Evolutionary conservation across 2,113 vertebrate genomes (phyloP), one percentile per base, ranked within the genome.

Genomic region (Paratilapia polleni): DNA sequence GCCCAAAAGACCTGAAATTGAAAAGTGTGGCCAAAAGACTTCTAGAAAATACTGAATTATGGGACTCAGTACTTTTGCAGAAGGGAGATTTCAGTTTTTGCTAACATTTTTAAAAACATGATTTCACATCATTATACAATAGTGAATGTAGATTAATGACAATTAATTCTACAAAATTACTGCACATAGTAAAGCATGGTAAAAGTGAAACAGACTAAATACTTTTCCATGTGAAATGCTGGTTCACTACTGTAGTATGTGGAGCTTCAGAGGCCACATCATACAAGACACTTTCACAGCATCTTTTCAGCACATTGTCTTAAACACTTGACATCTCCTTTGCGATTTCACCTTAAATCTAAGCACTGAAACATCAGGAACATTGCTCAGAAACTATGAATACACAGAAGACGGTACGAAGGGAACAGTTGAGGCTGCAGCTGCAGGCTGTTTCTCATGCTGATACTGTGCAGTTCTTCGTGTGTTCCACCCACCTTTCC

Each of bases 261-360:
- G 34, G 15, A 59, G 38, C 24, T 75, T 66, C 24, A 0, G 26
- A 63, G 7, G 22, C 78, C 75, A 54, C 28, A 54, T 84, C 34
- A 26, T 63, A 59, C 62, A 59, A 80, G 28, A n/a, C 43, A 78
- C 1, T 1, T 77, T 70, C 78, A 38, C 10, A 12, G 49, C 62
- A 79, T 73, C 47, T 34, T 73, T 73, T 73, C 26, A 73, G 26
- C 68, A 73, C 47, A 73, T 59, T 14, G 24, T 70, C 36, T 41
- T 14, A 11, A 80, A 34, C 58, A 54, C 56, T 83, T 85, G 58
- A 87, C 15, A 17, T 83, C 38, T 73, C 56, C 62, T 85, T 49
- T 87, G 80, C 13, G 64, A 85, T 81, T 85, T 78, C 63, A 76
- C 74, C 49, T 82, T 58, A 57, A 80, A 68, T 70, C 63, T 43